Evolutionary conservation across 2,888 invertebrate genomes (phyloP).

Genomic region (Lymantria monacha): DNA sequence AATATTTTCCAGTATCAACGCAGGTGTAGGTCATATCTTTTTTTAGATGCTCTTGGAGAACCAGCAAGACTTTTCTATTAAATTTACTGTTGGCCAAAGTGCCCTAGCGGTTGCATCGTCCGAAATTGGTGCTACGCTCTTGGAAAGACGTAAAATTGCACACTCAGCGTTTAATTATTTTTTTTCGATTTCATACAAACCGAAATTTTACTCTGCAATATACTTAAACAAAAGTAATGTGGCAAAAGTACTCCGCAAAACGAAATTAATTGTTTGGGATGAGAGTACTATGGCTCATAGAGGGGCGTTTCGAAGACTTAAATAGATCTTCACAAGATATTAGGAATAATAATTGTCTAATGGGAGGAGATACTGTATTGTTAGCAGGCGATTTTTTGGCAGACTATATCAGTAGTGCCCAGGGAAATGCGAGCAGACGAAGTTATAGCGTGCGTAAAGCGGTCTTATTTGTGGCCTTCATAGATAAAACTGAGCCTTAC

Average conservation of each 20-base stretch:
- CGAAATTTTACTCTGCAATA: neutral
- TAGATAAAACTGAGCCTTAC: too few relatives aligned
- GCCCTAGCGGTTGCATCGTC: conserved; percentile 16
- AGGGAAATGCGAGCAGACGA: conserved; percentile 1
- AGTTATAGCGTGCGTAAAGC: neutral
- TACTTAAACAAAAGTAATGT: neutral
- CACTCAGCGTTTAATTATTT: conserved; percentile 16
- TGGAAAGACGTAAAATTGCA: conserved; percentile 15
- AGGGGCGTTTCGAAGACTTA: too few relatives aligned
- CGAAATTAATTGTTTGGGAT: too few relatives aligned
- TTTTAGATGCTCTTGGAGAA: conserved; percentile 5
- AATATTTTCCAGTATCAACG: conserved; percentile 1
- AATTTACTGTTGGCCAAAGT: conserved; percentile 4
- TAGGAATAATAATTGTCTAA: neutral
- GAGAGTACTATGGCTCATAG: too few relatives aligned
- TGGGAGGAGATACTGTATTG: neutral
- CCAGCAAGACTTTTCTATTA: conserved; percentile 5
- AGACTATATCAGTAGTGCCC: conserved; percentile 1
- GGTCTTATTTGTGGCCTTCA: neutral
- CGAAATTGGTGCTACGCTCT: conserved; percentile 11
- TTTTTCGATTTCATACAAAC: conserved; percentile 1
- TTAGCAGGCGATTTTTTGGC: neutral
- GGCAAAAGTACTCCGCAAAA: too few relatives aligned
- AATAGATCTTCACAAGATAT: too few relatives aligned
- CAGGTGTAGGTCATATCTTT: neutral